phyloP scores from a whole-genome alignment of 2,113 vertebrate species.

The Pollachius pollachius region DNA sequence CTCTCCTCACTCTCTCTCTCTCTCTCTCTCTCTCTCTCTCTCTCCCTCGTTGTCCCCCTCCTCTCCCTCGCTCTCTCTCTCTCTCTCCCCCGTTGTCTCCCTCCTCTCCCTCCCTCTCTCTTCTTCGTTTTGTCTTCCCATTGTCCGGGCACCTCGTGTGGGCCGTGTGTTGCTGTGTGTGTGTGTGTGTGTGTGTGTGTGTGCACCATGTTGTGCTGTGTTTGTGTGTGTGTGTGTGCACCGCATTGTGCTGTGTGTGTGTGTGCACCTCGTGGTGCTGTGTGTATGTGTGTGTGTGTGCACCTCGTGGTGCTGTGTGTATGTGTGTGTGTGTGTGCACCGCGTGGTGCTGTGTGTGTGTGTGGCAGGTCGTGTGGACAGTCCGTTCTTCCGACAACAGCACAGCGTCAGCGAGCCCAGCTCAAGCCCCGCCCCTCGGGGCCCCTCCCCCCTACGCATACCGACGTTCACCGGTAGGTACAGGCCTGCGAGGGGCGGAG shows the following conservation, averaged over 20 bases:
- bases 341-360: slow-evolving; percentile 53
- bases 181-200: slow-evolving; percentile 35
- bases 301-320: slow-evolving; percentile 15
- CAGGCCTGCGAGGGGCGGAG: slow-evolving; percentile 30
- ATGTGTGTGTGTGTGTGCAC: slow-evolving; percentile 12
- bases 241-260: no score
- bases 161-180: slow-evolving; percentile 14
- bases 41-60: slow-evolving; percentile 25
- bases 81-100: slow-evolving; percentile 8
- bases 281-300: slow-evolving; percentile 8
- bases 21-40: slow-evolving; percentile 20
- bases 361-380: slow-evolving; percentile 93
- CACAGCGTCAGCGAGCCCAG: slow-evolving; percentile 83
- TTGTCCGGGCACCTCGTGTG: slow-evolving; percentile 3
- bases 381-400: slow-evolving; percentile 97
- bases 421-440: slow-evolving; percentile 80
- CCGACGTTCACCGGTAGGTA: slow-evolving; percentile 72
- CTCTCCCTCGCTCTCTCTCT: no score
- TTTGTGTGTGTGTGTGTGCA: slow-evolving; percentile 72
- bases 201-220: slow-evolving; percentile 24
- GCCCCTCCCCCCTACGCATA: slow-evolving; percentile 74
- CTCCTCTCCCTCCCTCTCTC: slow-evolving; percentile 14
- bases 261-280: slow-evolving; percentile 2
- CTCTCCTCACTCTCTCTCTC: slow-evolving; percentile 16
- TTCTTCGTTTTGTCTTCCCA: no score